Evolutionary conservation across 2,888 invertebrate genomes (phyloP).

Genomic region (Serrognathus titanus): DNA sequence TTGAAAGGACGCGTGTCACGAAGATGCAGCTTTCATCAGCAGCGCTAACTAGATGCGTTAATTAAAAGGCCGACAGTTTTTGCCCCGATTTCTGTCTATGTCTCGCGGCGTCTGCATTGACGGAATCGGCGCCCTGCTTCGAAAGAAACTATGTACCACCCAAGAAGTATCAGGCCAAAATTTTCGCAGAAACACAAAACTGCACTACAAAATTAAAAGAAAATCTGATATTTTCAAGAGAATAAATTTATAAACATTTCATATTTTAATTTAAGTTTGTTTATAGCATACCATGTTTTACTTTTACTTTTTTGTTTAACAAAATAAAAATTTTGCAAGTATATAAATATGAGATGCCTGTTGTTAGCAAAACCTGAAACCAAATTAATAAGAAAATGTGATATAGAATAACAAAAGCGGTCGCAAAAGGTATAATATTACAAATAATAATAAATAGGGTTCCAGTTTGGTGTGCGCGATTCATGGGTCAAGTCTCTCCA

Average conservation of each 20-base stretch:
- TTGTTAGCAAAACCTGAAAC: too few relatives aligned
- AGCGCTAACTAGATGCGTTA: conserved; percentile 20
- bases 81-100: conserved; percentile 17
- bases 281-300: too few relatives aligned
- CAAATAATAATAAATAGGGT: conserved; percentile 5
- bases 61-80: conserved; percentile 22
- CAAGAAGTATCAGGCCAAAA: conserved; percentile 13
- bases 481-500: conserved; percentile 13
- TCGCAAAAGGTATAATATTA: conserved; percentile 1
- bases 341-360: too few relatives aligned
- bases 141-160: conserved; percentile 19
- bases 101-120: conserved; percentile 18
- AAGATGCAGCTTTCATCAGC: conserved; percentile 3
- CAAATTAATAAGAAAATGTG: too few relatives aligned
- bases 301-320: too few relatives aligned
- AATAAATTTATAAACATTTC: too few relatives aligned
- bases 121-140: conserved; percentile 21
- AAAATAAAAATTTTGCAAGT: too few relatives aligned
- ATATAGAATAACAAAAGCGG: neutral
- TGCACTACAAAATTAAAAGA: too few relatives aligned
- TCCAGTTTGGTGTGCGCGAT: conserved; percentile 5
- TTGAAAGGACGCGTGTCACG: too few relatives aligned
- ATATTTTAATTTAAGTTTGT: too few relatives aligned
- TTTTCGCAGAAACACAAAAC: too few relatives aligned
- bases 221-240: too few relatives aligned